Conservation (phyloP, 92 coral and sea anemone genomes). For the Phenganax subtilis region DNA sequence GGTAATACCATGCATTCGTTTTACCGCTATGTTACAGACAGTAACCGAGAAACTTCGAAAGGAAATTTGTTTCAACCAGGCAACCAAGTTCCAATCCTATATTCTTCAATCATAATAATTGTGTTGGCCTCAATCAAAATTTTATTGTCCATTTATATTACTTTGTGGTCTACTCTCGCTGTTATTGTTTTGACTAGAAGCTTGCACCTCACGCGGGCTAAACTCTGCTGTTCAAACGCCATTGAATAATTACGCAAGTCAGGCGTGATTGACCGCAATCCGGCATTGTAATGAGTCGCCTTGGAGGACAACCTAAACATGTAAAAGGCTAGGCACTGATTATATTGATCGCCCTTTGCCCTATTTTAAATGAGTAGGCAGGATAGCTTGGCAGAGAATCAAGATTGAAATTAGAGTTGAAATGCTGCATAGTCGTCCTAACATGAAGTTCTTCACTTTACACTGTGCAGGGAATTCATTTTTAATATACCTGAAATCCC, state of each 20-base stretch:
- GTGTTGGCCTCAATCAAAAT: constrained; percentile 16
- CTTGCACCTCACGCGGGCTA: neutral
- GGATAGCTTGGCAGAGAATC: neutral
- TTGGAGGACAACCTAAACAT: neutral
- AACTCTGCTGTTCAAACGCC: constrained; percentile 16
- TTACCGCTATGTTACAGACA: too few species aligned
- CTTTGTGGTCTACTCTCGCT: neutral
- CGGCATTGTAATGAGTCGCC: constrained; percentile 10
- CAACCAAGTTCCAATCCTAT: too few species aligned
- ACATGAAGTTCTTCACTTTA: too few species aligned
- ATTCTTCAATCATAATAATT: neutral
- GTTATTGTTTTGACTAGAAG: constrained; percentile 8
- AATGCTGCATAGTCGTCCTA: too few species aligned
- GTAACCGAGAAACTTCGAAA: too few species aligned
- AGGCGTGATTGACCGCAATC: neutral
- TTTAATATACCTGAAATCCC: too few species aligned
- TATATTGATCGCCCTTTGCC: neutral
- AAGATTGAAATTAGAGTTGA: too few species aligned
- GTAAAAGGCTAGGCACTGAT: constrained; percentile 7
- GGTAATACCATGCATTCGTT: too few species aligned
- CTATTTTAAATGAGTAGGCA: neutral
- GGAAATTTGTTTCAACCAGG: too few species aligned
- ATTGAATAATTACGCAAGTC: neutral
- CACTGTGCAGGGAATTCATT: too few species aligned
- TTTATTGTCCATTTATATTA: neutral